A percentile compares a stretch with the other conserved stretches of the same genome.
These are phyloP conservation scores for Heterohyrax brucei DNA, from an alignment of 2,797 vertebrate genomes.

Conservation along the genomic window DNA sequence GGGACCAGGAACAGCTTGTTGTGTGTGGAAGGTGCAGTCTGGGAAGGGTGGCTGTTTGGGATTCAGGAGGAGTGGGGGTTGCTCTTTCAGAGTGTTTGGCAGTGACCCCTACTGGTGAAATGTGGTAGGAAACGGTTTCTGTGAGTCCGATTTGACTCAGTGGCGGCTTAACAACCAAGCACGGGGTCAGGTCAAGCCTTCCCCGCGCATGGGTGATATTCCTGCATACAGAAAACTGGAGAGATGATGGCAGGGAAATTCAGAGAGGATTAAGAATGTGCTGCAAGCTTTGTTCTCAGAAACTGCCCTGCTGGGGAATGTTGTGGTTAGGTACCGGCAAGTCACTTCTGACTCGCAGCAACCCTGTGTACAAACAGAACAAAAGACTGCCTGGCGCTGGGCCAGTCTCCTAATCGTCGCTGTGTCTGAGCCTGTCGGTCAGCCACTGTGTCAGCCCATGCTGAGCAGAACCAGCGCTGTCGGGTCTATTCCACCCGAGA, in stretches of 20 bases:
- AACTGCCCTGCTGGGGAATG: not conserved
- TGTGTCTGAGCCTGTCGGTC: too few relatives aligned
- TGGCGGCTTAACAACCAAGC: too few relatives aligned
- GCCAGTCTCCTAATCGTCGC: too few relatives aligned
- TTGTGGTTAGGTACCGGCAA: too few relatives aligned
- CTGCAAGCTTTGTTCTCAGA: not conserved
- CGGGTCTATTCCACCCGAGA: too few relatives aligned
- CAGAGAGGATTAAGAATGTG: not conserved
- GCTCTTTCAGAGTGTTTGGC: not conserved
- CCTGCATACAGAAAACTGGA: not conserved
- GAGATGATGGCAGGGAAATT: not conserved
- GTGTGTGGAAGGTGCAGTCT: not conserved
- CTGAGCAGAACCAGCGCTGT: too few relatives aligned
- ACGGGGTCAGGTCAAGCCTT: not conserved
- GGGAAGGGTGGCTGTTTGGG: not conserved
- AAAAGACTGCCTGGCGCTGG: too few relatives aligned
- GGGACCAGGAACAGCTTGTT: not conserved
- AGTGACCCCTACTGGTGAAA: slow-evolving; percentile 13
- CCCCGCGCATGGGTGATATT: not conserved
- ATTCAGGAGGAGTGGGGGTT: not conserved
- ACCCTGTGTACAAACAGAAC: too few relatives aligned
- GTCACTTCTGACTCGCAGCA: too few relatives aligned
- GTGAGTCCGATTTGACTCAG: too few relatives aligned
- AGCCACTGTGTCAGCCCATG: too few relatives aligned
- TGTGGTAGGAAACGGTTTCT: not conserved